Evolutionary conservation across 2,888 invertebrate genomes (phyloP).

Genomic region (Caenorhabditis becei): DNA sequence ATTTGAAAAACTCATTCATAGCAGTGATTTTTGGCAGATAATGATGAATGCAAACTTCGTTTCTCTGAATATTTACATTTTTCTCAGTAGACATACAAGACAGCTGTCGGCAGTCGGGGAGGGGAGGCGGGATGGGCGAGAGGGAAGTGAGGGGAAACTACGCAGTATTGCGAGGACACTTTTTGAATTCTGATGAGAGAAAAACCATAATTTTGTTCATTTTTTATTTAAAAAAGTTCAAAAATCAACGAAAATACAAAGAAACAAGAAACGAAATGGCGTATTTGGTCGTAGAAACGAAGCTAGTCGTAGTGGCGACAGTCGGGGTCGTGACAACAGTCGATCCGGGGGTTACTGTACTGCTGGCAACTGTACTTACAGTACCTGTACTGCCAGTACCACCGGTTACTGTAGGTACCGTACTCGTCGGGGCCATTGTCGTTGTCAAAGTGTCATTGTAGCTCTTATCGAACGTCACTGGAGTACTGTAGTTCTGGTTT

Average conservation of each 20-base stretch:
- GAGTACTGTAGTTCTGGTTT: slow-evolving; percentile 72
- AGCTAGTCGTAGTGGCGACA: not conserved
- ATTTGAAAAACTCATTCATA: not conserved
- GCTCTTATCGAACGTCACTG: slow-evolving; percentile 46
- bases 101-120: too few relatives aligned
- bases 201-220: too few relatives aligned
- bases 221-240: too few relatives aligned
- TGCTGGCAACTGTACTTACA: not conserved
- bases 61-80: too few relatives aligned
- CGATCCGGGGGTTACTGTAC: not conserved
- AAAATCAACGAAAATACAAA: not conserved
- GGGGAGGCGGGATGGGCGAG: too few relatives aligned
- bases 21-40: not conserved
- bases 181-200: too few relatives aligned
- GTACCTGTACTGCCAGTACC: not conserved
- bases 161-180: too few relatives aligned
- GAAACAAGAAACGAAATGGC: slow-evolving; percentile 8
- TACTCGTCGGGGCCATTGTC: not conserved
- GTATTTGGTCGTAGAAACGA: not conserved
- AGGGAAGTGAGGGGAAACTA: too few relatives aligned
- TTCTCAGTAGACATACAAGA: too few relatives aligned
- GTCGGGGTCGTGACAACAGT: not conserved
- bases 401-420: not conserved
- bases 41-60: not conserved
- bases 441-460: not conserved